Conservation (phyloP, 2,113 vertebrate species). For the Dunckerocampus dactyliophorus region DNA sequence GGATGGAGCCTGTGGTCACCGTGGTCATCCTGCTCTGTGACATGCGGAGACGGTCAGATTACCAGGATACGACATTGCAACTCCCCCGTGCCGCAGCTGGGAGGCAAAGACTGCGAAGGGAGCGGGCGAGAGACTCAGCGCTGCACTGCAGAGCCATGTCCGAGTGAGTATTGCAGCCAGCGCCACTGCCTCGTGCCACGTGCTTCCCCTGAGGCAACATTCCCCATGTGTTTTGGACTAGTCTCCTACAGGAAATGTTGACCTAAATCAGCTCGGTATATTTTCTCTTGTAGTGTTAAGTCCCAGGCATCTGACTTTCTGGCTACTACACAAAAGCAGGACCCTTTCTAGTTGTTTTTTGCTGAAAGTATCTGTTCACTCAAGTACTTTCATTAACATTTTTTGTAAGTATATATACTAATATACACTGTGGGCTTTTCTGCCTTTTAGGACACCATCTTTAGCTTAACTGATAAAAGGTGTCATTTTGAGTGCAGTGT, state of each 20-base stretch:
- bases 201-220: constrained; percentile 35
- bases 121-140: constrained; percentile 87
- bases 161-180: constrained; percentile 70
- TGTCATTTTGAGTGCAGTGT: not conserved
- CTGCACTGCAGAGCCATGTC: constrained; percentile 85
- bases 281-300: constrained; percentile 31
- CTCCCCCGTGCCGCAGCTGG: constrained; percentile 90
- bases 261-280: constrained; percentile 41
- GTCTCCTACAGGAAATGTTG: constrained; percentile 44
- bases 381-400: not conserved
- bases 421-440: not conserved
- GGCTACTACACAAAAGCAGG: constrained; percentile 5
- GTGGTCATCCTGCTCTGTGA: constrained; percentile 93
- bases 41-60: constrained; percentile 88
- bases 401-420: not conserved
- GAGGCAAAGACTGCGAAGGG: constrained; percentile 86
- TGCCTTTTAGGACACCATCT: not conserved
- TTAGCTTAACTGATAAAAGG: too few relatives aligned
- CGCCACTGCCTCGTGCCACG: constrained; percentile 12
- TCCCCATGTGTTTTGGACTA: constrained; percentile 47
- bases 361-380: not conserved
- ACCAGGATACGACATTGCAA: constrained; percentile 96
- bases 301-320: constrained; percentile 21
- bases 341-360: not conserved
- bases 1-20: constrained; percentile 98